These are phyloP conservation scores for Rana temporaria DNA, from an alignment of 2,113 vertebrate genomes.

Conservation along the genomic window DNA sequence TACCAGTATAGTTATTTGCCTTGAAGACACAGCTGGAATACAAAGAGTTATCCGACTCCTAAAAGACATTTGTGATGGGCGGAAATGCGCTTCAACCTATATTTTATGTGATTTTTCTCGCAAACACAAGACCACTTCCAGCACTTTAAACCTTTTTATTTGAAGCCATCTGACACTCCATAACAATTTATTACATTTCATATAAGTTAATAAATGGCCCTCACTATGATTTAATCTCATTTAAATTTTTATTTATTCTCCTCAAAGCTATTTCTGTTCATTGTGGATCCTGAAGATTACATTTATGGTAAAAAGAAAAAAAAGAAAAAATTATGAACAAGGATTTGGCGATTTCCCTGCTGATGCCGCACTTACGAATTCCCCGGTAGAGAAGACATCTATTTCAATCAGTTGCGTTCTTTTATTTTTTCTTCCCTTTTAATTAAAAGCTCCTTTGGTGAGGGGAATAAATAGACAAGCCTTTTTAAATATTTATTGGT, in stretches of 20 bases:
- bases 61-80: background rate
- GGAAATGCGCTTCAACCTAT: conserved; percentile 1
- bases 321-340: conserved; percentile 58
- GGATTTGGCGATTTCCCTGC: conserved; percentile 60
- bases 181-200: conserved; percentile 8
- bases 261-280: conserved; percentile 4
- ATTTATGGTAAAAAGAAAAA: conserved; percentile 47
- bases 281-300: background rate
- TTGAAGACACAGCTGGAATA: background rate
- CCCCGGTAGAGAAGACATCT: conserved; percentile 53
- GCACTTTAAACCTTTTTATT: conserved; percentile 10
- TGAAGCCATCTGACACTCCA: background rate
- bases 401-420: conserved; percentile 60
- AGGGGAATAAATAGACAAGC: conserved; percentile 35
- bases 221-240: conserved; percentile 10
- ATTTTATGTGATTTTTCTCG: background rate
- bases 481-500: conserved; percentile 44
- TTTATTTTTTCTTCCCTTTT: conserved; percentile 5
- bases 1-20: background rate
- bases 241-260: conserved; percentile 13
- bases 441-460: conserved; percentile 34
- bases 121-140: conserved; percentile 4
- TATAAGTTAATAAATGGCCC: conserved; percentile 1
- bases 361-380: conserved; percentile 60
- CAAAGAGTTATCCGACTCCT: background rate